These are phyloP conservation scores for Nycticebus coucang DNA, from an alignment of 2,113 vertebrate species.

Conservation along the genomic window DNA sequence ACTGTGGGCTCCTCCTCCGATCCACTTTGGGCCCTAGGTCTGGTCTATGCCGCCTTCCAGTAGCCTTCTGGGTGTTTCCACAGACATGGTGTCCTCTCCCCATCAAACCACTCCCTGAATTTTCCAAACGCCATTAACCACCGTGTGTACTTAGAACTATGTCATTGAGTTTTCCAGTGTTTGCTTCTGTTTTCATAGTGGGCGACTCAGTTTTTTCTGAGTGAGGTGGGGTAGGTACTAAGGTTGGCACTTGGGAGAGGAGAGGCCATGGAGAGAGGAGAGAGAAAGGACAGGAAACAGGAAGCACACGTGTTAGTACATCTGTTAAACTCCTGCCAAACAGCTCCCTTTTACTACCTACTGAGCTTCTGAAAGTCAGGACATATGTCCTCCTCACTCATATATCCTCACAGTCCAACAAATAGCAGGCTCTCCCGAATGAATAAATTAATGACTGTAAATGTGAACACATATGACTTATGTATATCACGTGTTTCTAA, in stretches of 20 bases:
- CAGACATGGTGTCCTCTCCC: background rate
- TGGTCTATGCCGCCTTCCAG: background rate
- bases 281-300: background rate
- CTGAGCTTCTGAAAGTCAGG: background rate
- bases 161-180: background rate
- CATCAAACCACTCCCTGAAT: background rate
- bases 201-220: background rate
- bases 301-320: background rate
- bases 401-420: background rate
- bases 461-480: background rate
- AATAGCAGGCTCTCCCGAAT: background rate
- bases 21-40: background rate
- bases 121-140: background rate
- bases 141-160: background rate
- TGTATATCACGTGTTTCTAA: background rate
- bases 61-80: background rate
- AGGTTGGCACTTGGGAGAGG: background rate
- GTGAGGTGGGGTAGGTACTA: background rate
- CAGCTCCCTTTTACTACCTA: background rate
- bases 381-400: background rate
- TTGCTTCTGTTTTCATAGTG: background rate
- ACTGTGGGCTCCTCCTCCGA: background rate
- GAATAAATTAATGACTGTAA: constrained; percentile 7
- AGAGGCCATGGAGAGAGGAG: background rate
- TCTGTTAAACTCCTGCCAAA: background rate